Percentiles rank a stretch among this genome's conserved stretches.
phyloP scores from a whole-genome alignment of 2,797 vertebrate species.

The Peromyscus nudipes region DNA sequence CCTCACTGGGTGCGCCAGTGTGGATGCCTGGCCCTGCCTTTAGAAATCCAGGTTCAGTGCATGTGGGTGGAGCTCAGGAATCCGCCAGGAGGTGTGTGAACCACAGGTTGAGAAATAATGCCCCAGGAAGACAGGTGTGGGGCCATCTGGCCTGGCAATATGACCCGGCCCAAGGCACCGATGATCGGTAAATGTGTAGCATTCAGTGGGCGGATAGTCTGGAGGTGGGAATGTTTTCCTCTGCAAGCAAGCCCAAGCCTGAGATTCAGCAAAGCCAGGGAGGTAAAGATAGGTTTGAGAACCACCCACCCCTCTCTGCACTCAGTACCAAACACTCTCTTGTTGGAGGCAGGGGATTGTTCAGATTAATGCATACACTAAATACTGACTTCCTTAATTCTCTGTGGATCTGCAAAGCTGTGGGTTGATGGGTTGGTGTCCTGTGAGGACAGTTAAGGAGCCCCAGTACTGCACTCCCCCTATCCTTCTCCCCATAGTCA shows the following conservation, averaged over 20 bases:
- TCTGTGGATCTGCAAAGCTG: not conserved
- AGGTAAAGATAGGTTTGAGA: not conserved
- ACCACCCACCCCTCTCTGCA: not conserved
- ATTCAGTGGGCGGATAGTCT: not conserved
- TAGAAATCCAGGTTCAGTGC: not conserved
- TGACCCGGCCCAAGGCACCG: slow-evolving; percentile 64
- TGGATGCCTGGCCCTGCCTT: not conserved
- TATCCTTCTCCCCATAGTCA: not conserved
- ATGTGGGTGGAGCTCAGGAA: slow-evolving; percentile 49
- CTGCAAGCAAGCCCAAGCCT: slow-evolving; percentile 23
- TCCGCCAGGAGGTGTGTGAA: slow-evolving; percentile 43
- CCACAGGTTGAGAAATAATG: slow-evolving; percentile 60
- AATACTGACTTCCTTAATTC: not conserved
- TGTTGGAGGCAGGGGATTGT: too few species aligned
- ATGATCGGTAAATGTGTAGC: slow-evolving; percentile 7
- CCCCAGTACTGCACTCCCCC: not conserved
- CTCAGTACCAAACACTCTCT: not conserved
- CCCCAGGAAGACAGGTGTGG: slow-evolving; percentile 72
- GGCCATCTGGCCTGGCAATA: slow-evolving; percentile 70
- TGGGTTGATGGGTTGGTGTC: not conserved
- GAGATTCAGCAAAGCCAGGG: slow-evolving; percentile 10
- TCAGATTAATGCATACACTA: not conserved
- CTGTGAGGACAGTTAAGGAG: not conserved
- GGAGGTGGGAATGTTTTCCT: not conserved
- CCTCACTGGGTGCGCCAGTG: not conserved